Evolutionary conservation across 2,797 vertebrate genomes (phyloP), one percentile per base, ranked within the genome.

Genomic region (Aythya fuligula): DNA sequence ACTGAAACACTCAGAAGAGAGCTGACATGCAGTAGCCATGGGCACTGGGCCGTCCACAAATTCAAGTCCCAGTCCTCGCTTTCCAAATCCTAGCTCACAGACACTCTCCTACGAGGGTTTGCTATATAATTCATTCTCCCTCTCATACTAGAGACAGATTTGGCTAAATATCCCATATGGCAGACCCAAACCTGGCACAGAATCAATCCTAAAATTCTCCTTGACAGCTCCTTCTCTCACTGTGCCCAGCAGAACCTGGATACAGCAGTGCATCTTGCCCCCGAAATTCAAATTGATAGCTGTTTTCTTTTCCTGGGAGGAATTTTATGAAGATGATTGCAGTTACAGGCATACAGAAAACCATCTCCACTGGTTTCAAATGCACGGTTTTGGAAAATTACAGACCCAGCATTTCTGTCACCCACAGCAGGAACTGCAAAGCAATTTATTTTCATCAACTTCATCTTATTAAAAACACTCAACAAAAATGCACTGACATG

Each of bases 371-470:
- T 77, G 51, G 71, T 89, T 95, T 94, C 79, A 87, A 93, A 94
- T 17, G 28, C 72, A 74, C 32, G 49, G 61, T 85, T 96, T 92
- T 47, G 73, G 88, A 96, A 97, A 95, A 97, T 94, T 83, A 93
- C 94, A 94, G 75, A 90, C 67, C 91, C 64, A 94, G 90, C 92
- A 93, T 91, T 97, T 96, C 94, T 96, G 95, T 95, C 92, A 96
- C 89, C 87, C 93, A 92, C 95, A 95, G 94, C 83, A 95, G 96
- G 90, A 97, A 90, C 91, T 87, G 91, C 47, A 71, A 87, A 91
- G 85, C 88, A 97, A 96, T 97, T 94, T 94, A 96, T 97, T 97
- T 94, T 94, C 94, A 97, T 96, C 95, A 96, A 85, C 91, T 95
- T 94, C 89, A 81, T 89, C 94, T 93, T 94, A 96, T 92, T 95